Evolutionary conservation across 2,888 invertebrate species (phyloP).

Genomic region (Saturnia japonica): DNA sequence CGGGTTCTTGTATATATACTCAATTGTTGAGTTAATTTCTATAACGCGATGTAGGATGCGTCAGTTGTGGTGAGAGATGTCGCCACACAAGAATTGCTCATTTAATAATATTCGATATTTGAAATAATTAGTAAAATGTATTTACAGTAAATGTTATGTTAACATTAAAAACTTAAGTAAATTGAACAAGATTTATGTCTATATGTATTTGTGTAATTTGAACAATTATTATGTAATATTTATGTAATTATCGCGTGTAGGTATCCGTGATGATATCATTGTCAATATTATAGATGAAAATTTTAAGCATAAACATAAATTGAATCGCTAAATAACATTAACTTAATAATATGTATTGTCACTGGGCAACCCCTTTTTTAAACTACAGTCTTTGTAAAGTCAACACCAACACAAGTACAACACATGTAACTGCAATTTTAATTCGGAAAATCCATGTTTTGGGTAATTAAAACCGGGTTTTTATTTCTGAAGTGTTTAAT

Average conservation of each 20-base stretch:
- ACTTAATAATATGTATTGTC: neutral
- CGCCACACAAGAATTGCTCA: too few relatives aligned
- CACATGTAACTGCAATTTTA: neutral
- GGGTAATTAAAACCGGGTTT: neutral
- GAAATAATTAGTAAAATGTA: too few relatives aligned
- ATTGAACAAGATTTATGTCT: too few relatives aligned
- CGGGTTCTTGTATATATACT: too few relatives aligned
- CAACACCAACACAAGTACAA: too few relatives aligned
- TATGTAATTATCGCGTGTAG: neutral
- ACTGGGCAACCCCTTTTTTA: neutral
- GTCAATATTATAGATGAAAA: neutral
- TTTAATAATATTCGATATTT: too few relatives aligned
- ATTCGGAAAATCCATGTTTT: neutral
- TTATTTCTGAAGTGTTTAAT: neutral
- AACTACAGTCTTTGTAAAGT: neutral
- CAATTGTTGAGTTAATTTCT: too few relatives aligned
- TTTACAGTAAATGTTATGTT: too few relatives aligned
- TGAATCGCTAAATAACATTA: too few relatives aligned
- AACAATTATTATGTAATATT: slow-evolving; percentile 12
- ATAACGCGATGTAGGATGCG: too few relatives aligned
- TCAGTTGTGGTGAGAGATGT: too few relatives aligned
- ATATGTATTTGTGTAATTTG: neutral
- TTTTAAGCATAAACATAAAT: neutral
- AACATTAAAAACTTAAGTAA: too few relatives aligned
- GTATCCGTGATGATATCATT: slow-evolving; percentile 12